Evolutionary conservation across 1,140 invertebrate genomes (phyloP).

Genomic region (Drosophila lini): DNA sequence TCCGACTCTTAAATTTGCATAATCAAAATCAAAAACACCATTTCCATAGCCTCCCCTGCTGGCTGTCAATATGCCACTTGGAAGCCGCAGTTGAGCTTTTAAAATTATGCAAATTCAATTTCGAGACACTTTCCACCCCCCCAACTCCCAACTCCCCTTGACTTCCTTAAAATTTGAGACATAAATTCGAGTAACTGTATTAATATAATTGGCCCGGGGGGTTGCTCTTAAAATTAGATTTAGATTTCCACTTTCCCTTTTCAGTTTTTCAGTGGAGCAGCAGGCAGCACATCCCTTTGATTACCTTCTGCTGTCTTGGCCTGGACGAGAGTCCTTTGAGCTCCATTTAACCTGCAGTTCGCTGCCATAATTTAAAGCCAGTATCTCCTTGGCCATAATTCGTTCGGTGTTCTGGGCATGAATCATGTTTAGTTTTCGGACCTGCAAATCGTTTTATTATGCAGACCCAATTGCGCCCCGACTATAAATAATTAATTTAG

Average conservation of each 20-base stretch:
- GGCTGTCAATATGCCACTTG: slow-evolving; percentile 78
- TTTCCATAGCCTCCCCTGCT: slow-evolving; percentile 55
- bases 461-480: slow-evolving; percentile 69
- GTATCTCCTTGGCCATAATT: slow-evolving; percentile 63
- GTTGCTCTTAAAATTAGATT: slow-evolving; percentile 78
- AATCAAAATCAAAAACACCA: slow-evolving; percentile 84
- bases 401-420: slow-evolving; percentile 35
- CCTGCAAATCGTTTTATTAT: slow-evolving; percentile 80
- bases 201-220: slow-evolving; percentile 77
- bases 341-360: slow-evolving; percentile 41
- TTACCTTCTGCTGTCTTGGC: slow-evolving; percentile 39
- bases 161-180: slow-evolving; percentile 39
- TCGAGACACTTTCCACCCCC: slow-evolving; percentile 60
- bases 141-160: slow-evolving; percentile 8
- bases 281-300: slow-evolving; percentile 5
- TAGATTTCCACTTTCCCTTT: slow-evolving; percentile 34
- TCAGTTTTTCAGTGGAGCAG: neutral
- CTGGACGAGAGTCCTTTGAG: slow-evolving; percentile 24
- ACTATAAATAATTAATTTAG: slow-evolving; percentile 82
- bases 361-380: slow-evolving; percentile 65
- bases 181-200: slow-evolving; percentile 82
- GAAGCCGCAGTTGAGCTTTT: slow-evolving; percentile 75
- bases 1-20: slow-evolving; percentile 83
- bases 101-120: slow-evolving; percentile 84
- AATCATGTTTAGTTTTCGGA: slow-evolving; percentile 71